Base-by-base conservation (phyloP, 2,888 invertebrate genomes). In the Amitus sp. region DNA sequence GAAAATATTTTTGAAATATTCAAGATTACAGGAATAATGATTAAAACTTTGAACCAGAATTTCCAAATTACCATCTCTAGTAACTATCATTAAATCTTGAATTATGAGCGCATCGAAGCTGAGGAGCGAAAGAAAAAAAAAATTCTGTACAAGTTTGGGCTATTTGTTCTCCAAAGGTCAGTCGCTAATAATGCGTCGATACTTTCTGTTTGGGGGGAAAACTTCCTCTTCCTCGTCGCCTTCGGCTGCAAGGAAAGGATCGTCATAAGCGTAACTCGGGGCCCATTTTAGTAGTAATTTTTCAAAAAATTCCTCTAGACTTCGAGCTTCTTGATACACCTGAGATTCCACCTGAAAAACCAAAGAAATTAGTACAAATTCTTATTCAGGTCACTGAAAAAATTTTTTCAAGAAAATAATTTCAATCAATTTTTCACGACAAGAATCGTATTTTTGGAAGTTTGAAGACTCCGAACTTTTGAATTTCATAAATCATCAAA, bases 291-390 rank as follows among this genome's bases (percentile, higher is more conserved):
- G 79, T 66, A 94, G 84, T 77, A 93, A 89, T 74, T 91, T 89
- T 75, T 93, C 93, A 80, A 94, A 93, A 84, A 94, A 93, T 82
- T 91, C 91, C 81, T 95, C 94, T 73, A 95, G 86, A 63, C 89
- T 88, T 80, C 90, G 89, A 39, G 92, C 94, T 83, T 93, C 91
- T 73, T 87, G 87, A 83, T 89, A 91, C 39, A 93, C 88, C 78
- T 88, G 88, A 12, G 91, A 89, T 68, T 92, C 92, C 73, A 88
- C 87, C 93, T 93, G 81, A 63, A 77, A 67, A 61, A 45, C 23
- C 13, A 47, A 30, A 28, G 13, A 7, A 30, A 30, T 30, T 9
- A 30, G n/a, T n/a, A 30, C 6, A 37, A 15, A 9, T 33, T 33
- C 33, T 12, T 2, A 28, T 13, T 17, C 17, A 48, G 19, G 15